Percentiles rank a stretch among this genome's conserved stretches.
phyloP scores from a whole-genome alignment of 92 coral and sea anemone species.

The Hydrozoanthus gracilis region DNA sequence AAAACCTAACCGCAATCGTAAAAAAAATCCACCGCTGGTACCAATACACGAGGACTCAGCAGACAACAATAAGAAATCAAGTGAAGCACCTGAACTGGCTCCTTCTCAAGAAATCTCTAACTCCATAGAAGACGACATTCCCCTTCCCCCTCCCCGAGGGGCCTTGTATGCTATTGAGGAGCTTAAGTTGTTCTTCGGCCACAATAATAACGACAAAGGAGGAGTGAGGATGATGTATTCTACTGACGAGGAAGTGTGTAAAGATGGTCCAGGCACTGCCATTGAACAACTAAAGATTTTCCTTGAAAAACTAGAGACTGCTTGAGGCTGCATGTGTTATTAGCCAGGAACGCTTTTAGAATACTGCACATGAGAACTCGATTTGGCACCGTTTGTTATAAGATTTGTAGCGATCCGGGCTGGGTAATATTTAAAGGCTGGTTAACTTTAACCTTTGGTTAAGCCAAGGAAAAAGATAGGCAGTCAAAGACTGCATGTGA shows the following conservation, averaged over 20 bases:
- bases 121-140: not conserved
- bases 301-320: slow-evolving; percentile 5
- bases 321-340: not conserved
- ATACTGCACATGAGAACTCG: too few relatives aligned
- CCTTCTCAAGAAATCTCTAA: not conserved
- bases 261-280: not conserved
- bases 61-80: not conserved
- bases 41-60: not conserved
- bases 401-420: too few relatives aligned
- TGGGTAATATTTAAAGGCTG: too few relatives aligned
- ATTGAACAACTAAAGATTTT: slow-evolving; percentile 9
- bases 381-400: too few relatives aligned
- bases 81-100: not conserved
- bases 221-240: not conserved
- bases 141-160: slow-evolving; percentile 30
- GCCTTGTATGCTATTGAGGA: slow-evolving; percentile 25
- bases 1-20: not conserved
- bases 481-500: too few relatives aligned
- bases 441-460: too few relatives aligned
- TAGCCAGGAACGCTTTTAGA: too few relatives aligned
- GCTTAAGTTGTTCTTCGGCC: slow-evolving; percentile 2
- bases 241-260: not conserved
- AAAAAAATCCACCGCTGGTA: not conserved
- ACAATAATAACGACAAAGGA: not conserved
- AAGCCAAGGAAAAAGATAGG: too few relatives aligned